Evolutionary conservation across 2,113 vertebrate genomes (phyloP).

Genomic region (Hipposideros armiger): DNA sequence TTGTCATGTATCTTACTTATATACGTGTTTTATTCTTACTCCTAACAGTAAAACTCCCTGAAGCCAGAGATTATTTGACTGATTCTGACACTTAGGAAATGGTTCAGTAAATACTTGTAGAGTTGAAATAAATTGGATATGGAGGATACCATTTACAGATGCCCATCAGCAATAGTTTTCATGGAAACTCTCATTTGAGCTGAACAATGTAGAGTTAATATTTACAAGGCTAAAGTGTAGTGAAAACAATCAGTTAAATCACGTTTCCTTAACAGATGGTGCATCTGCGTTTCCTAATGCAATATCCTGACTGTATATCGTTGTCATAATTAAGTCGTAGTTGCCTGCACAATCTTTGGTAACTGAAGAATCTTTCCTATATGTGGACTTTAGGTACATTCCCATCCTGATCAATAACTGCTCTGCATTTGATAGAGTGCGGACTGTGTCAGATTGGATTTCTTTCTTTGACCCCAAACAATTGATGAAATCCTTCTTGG

Average conservation of each 20-base stretch:
- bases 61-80: slow-evolving; percentile 27
- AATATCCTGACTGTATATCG: slow-evolving; percentile 81
- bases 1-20: slow-evolving; percentile 44
- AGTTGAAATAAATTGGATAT: neutral
- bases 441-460: neutral
- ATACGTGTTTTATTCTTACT: slow-evolving; percentile 24
- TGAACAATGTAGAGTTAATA: slow-evolving; percentile 82
- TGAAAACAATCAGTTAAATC: slow-evolving; percentile 82
- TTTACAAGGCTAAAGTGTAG: slow-evolving; percentile 76
- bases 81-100: neutral
- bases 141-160: neutral
- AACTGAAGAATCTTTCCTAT: slow-evolving; percentile 66
- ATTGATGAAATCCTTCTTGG: neutral
- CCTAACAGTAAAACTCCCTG: neutral
- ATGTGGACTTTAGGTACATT: neutral
- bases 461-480: neutral
- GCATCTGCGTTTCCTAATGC: slow-evolving; percentile 84
- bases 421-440: neutral
- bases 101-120: neutral
- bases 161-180: slow-evolving; percentile 63
- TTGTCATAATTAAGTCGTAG: slow-evolving; percentile 87
- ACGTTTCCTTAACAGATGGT: slow-evolving; percentile 86
- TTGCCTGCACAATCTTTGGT: slow-evolving; percentile 72
- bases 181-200: slow-evolving; percentile 65
- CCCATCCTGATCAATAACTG: neutral